Evolutionary conservation across 2,113 vertebrate species (phyloP).

Genomic region (Herpailurus yagouaroundi): DNA sequence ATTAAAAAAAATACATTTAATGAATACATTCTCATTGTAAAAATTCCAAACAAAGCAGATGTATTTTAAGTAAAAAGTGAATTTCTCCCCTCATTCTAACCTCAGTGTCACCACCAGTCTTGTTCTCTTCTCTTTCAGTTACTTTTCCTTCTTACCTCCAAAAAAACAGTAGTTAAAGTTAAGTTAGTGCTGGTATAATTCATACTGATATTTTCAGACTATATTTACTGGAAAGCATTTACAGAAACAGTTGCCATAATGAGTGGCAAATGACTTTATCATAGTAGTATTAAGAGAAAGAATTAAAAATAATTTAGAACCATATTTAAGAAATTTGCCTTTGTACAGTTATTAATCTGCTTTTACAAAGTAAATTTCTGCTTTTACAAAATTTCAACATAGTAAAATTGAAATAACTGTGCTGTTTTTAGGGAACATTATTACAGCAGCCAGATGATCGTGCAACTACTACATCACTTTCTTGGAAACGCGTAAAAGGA

Average conservation of each 20-base stretch:
- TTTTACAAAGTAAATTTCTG: constrained; percentile 8
- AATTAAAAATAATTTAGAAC: constrained; percentile 31
- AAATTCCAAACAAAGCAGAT: not conserved
- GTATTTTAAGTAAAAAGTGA: constrained; percentile 3
- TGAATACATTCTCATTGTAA: not conserved
- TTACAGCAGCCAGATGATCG: constrained; percentile 85
- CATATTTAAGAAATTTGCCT: constrained; percentile 32
- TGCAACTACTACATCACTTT: constrained; percentile 85
- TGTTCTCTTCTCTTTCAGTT: constrained; percentile 23
- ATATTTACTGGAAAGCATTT: constrained; percentile 53
- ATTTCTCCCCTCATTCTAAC: not conserved
- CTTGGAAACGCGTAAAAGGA: constrained; percentile 93
- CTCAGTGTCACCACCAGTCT: not conserved
- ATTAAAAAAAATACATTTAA: not conserved
- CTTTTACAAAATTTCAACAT: not conserved
- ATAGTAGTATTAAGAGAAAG: constrained; percentile 18
- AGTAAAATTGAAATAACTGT: constrained; percentile 56
- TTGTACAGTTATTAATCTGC: not conserved
- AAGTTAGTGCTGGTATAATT: not conserved
- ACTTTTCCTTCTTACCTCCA: not conserved
- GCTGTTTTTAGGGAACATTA: constrained; percentile 87
- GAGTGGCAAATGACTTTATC: not conserved
- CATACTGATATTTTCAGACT: constrained; percentile 1
- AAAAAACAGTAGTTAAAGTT: not conserved
- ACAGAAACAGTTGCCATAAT: not conserved